Conservation (phyloP, 30 jellyfish, hydroid and myxozoan genomes). For the Aurelia sp. region DNA sequence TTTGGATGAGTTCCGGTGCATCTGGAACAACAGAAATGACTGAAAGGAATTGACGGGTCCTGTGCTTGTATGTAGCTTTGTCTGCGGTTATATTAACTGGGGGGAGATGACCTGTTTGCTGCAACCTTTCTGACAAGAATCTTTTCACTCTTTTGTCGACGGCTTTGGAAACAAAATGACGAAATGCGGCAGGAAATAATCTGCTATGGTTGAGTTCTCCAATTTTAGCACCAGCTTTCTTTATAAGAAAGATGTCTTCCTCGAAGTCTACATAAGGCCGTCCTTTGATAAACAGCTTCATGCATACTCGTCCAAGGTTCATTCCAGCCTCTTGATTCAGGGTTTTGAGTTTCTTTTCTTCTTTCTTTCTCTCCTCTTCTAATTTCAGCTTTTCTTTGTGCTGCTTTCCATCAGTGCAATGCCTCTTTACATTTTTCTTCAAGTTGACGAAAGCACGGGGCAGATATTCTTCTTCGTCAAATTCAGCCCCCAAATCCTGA, state of each 20-base stretch:
- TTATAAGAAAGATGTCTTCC: not conserved
- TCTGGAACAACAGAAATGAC: slow-evolving; percentile 19
- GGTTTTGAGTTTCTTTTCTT: slow-evolving; percentile 2
- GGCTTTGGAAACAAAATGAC: slow-evolving; percentile 17
- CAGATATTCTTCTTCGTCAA: slow-evolving; percentile 29
- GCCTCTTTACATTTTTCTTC: slow-evolving; percentile 11
- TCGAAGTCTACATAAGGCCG: slow-evolving; percentile 4
- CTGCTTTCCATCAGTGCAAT: slow-evolving; percentile 7
- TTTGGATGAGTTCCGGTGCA: slow-evolving; percentile 15
- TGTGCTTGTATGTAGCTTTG: slow-evolving; percentile 16
- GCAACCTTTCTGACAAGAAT: slow-evolving; percentile 10
- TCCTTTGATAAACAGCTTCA: slow-evolving; percentile 4
- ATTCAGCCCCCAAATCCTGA: not conserved
- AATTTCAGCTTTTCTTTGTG: not conserved
- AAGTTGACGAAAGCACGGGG: slow-evolving; percentile 23
- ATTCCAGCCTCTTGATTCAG: slow-evolving; percentile 16
- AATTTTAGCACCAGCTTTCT: slow-evolving; percentile 1
- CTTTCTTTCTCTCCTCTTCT: not conserved
- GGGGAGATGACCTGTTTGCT: slow-evolving; percentile 18
- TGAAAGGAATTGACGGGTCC: slow-evolving; percentile 28
- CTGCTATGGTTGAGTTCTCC: slow-evolving; percentile 8
- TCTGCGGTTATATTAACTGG: slow-evolving; percentile 8
- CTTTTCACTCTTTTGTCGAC: slow-evolving; percentile 21
- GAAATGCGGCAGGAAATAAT: slow-evolving; percentile 12
- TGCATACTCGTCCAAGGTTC: slow-evolving; percentile 24